Base-by-base conservation (phyloP, 2,888 invertebrate genomes). In the Leucophora obtusa region DNA sequence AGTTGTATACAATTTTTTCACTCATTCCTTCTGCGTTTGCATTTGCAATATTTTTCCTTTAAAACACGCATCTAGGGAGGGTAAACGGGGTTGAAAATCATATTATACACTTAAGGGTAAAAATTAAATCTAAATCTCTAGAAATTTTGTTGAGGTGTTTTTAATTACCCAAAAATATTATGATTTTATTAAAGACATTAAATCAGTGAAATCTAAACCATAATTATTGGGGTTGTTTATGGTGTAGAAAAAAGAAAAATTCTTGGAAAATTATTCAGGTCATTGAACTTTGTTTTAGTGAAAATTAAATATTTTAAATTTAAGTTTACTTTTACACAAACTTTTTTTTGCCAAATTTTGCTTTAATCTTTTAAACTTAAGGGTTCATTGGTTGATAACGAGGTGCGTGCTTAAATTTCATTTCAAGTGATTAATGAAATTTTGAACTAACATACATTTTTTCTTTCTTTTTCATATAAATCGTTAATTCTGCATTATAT, bases 161-260 rank as follows among this genome's bases (percentile, higher is more conserved):
- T 81, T 81, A 81, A 81, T 81, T 81, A 72, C 76, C 80, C 69
- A 76, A 72, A 62, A 76, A 76, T 80, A 63, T 81, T 81, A 81
- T 81, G 80, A 81, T 77, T 65, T 77, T 65, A 76, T 81, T 81
- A 81, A 81, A 81, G 53, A 47, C 69, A 76, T 80, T 80, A 76
- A 69, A 47, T 54, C 68, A 69, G 58, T 54, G 63, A 65, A 81
- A 81, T 77, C 72, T 60, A 59, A 70, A 70, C n/a, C 72, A 65
- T 77, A 77, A 70, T 81, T 63, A 77, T 59, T 70, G 69, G 80
- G 80, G 69, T n/a, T 76, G 76, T 47, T n/a, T 2, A 47, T 14
- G 1, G 6, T 14, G 7, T 2, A 47, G n/a, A 47, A 47, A n/a
- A 47, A n/a, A 47, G 43, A 47, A n/a, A 50, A 21, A 35, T 33